These are phyloP conservation scores for Helleia helle DNA, from an alignment of 2,888 invertebrate species.

Conservation along the genomic window DNA sequence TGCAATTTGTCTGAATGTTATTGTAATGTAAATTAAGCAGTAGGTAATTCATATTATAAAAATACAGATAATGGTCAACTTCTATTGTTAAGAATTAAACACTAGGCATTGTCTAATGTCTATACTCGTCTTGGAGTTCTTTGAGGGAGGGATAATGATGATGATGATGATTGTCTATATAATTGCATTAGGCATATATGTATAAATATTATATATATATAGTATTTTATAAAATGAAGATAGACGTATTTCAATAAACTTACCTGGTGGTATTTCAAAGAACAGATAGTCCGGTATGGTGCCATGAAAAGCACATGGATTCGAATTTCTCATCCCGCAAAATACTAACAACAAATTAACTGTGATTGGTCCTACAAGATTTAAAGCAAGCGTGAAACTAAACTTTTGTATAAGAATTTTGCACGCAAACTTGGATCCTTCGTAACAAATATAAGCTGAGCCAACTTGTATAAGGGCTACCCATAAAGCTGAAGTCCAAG, in stretches of 20 bases:
- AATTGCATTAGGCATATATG: no score
- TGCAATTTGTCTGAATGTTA: no score
- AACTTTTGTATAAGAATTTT: constrained; percentile 92
- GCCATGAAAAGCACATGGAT: constrained; percentile 79
- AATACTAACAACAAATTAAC: constrained; percentile 79
- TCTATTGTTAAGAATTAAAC: no score
- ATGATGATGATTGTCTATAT: no score
- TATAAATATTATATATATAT: no score
- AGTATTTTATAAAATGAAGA: no score
- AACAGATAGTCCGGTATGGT: constrained; percentile 88
- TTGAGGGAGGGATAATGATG: no score
- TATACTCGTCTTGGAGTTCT: no score
- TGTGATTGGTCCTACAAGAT: constrained; percentile 82
- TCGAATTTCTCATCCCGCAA: constrained; percentile 76
- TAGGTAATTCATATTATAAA: no score
- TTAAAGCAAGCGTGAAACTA: constrained; percentile 89
- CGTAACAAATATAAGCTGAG: constrained; percentile 79
- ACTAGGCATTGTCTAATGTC: no score
- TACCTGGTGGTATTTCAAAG: constrained; percentile 84
- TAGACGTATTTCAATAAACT: constrained; percentile 8
- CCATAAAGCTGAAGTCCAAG: constrained; percentile 65
- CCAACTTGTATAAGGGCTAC: constrained; percentile 78
- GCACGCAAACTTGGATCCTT: constrained; percentile 86
- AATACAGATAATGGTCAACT: no score
- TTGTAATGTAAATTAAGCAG: no score